Evolutionary conservation across 2,797 vertebrate species (phyloP).

Genomic region (Neopelma chrysocephalum): DNA sequence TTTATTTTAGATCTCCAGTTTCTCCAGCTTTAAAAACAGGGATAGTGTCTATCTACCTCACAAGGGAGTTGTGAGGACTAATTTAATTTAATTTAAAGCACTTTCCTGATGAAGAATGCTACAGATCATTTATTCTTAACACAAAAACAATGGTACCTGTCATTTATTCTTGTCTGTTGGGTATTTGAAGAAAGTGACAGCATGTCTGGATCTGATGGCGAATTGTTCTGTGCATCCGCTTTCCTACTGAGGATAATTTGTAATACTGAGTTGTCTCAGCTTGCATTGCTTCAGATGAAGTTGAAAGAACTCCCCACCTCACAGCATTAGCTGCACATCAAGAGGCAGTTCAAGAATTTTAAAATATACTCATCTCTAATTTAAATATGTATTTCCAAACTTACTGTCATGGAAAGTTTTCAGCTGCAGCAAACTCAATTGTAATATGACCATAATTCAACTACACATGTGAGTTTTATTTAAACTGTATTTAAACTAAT

Average conservation of each 20-base stretch:
- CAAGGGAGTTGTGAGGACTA: constrained; percentile 36
- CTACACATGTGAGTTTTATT: constrained; percentile 32
- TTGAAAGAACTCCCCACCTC: constrained; percentile 15
- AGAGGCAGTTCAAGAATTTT: constrained; percentile 46
- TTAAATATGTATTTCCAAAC: constrained; percentile 24
- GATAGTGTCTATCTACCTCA: constrained; percentile 6
- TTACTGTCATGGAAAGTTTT: constrained; percentile 24
- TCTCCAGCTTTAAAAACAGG: constrained; percentile 11
- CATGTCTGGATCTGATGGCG: neutral
- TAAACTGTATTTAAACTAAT: constrained; percentile 58
- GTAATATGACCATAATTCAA: constrained; percentile 24
- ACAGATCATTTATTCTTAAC: constrained; percentile 38
- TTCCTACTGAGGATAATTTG: constrained; percentile 32
- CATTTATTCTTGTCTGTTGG: constrained; percentile 34
- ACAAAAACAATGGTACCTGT: constrained; percentile 10
- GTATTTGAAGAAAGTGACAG: constrained; percentile 31
- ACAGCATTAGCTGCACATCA: neutral
- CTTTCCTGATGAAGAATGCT: constrained; percentile 13
- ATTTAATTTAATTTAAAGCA: constrained; percentile 19
- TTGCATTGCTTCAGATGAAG: constrained; percentile 1
- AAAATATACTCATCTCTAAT: constrained; percentile 47
- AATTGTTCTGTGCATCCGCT: neutral
- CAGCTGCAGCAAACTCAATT: constrained; percentile 11
- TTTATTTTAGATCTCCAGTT: constrained; percentile 6
- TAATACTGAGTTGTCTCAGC: neutral